Conservation (phyloP, 2,113 vertebrate genomes). For the Bos indicus region DNA sequence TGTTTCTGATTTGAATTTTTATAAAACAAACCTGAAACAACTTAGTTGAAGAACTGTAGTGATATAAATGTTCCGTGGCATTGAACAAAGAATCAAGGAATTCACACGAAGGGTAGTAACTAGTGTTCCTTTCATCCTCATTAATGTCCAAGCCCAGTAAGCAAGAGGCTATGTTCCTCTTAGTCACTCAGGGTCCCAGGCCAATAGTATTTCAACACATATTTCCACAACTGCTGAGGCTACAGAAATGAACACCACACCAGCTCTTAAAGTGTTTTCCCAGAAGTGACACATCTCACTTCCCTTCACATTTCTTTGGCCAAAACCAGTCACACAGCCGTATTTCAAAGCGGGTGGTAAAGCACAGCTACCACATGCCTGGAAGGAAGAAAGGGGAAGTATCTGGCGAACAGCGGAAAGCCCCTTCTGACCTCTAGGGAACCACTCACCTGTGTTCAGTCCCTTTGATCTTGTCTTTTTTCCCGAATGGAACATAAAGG, state of each 20-base stretch:
- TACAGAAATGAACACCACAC: not conserved
- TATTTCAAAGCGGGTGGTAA: not conserved
- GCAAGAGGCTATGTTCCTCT: not conserved
- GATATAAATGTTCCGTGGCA: not conserved
- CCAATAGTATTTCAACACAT: not conserved
- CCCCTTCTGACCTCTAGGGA: not conserved
- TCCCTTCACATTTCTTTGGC: not conserved
- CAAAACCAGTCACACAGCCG: not conserved
- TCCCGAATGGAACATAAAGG: not conserved
- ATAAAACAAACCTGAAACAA: not conserved
- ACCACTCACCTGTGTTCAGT: not conserved
- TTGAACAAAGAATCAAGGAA: not conserved
- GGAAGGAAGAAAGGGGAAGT: not conserved
- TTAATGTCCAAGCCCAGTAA: not conserved
- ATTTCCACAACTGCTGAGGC: not conserved
- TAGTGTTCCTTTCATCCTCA: not conserved
- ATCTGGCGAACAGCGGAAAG: not conserved
- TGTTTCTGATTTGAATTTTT: not conserved
- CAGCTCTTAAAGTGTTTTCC: not conserved
- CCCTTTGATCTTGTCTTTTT: not conserved
- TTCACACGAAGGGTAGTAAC: not conserved
- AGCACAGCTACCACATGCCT: not conserved
- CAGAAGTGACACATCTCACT: not conserved
- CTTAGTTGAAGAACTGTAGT: not conserved
- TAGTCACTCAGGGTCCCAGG: not conserved